A percentile compares a stretch with the other conserved stretches of the same genome.
phyloP scores from a whole-genome alignment of 35 echinoderm and acorn worm species.

The Ptychodera flava region DNA sequence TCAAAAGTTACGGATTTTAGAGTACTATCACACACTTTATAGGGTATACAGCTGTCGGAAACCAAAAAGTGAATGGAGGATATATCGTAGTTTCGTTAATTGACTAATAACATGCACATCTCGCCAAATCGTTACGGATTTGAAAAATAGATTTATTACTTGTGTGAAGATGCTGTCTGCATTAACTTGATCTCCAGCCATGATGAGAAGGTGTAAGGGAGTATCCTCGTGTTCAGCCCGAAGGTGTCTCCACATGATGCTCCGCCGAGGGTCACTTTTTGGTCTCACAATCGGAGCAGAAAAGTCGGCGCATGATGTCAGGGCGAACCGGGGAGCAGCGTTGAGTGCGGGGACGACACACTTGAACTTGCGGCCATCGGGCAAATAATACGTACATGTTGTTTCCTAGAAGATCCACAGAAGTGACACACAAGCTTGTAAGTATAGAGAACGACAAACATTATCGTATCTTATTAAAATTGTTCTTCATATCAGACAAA shows the following conservation, averaged over 20 bases:
- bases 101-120: no score
- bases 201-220: background rate
- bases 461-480: no score
- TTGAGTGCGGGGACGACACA: background rate
- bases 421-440: no score
- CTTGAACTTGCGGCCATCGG: background rate
- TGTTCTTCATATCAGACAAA: no score
- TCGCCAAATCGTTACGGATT: no score
- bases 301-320: background rate
- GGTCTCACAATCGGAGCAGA: background rate
- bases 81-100: no score
- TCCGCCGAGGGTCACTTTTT: background rate
- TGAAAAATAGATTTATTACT: no score
- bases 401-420: background rate
- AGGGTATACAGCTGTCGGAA: no score
- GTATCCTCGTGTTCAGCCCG: background rate
- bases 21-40: no score
- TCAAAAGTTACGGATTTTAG: no score
- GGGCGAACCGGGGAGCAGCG: background rate
- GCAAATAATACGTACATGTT: background rate
- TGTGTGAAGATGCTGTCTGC: background rate
- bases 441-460: no score
- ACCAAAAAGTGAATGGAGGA: no score
- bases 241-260: background rate
- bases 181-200: background rate